Conservation (phyloP, 2,113 vertebrate genomes). For the Zeus faber region DNA sequence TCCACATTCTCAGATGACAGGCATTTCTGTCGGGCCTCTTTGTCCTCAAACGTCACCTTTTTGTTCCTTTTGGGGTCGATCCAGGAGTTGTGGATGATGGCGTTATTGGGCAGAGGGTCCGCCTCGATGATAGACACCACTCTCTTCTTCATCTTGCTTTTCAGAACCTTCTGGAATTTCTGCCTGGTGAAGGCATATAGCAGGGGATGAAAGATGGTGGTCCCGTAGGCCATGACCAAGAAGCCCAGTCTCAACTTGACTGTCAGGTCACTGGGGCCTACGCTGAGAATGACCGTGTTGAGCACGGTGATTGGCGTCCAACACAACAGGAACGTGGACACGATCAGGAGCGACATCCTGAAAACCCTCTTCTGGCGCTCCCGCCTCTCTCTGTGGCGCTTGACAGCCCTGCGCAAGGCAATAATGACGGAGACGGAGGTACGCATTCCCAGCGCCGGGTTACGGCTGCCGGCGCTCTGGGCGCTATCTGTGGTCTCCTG, state of each 20-base stretch:
- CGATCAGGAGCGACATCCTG: constrained; percentile 95
- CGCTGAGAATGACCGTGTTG: constrained; percentile 93
- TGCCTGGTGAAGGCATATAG: constrained; percentile 97
- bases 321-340: constrained; percentile 97
- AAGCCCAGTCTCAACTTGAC: constrained; percentile 94
- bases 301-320: constrained; percentile 97
- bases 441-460: constrained; percentile 89
- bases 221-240: constrained; percentile 98
- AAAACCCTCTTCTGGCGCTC: constrained; percentile 96
- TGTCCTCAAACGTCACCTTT: constrained; percentile 90
- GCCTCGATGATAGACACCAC: constrained; percentile 98
- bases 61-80: constrained; percentile 96
- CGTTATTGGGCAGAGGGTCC: constrained; percentile 92
- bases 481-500: constrained; percentile 78
- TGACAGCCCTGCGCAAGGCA: constrained; percentile 91
- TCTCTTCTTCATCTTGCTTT: constrained; percentile 99
- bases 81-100: constrained; percentile 98
- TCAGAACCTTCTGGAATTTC: constrained; percentile 98
- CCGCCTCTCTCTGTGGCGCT: constrained; percentile 92
- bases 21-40: constrained; percentile 87
- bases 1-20: constrained; percentile 83
- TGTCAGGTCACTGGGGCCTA: constrained; percentile 90
- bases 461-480: constrained; percentile 80
- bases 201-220: constrained; percentile 95
- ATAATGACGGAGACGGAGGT: constrained; percentile 98